Percentiles rank a stretch among this genome's conserved stretches.
Evolutionary conservation across 2,113 vertebrate genomes (phyloP).

Genomic region (Tylochromis polylepis): DNA sequence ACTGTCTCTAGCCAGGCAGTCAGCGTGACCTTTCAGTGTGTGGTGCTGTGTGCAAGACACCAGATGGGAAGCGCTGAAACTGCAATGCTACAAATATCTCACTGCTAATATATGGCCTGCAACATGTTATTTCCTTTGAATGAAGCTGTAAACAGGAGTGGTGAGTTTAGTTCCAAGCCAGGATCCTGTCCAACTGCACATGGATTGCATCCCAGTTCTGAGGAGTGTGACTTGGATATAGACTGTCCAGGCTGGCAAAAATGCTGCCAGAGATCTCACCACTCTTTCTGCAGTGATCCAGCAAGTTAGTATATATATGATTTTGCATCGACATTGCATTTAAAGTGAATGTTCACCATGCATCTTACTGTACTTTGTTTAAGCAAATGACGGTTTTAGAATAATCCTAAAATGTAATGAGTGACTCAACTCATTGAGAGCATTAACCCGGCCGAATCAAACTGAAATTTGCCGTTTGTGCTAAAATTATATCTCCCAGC

Average conservation of each 20-base stretch:
- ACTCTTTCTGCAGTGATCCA: slow-evolving; percentile 52
- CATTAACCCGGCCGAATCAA: neutral
- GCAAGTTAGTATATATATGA: slow-evolving; percentile 53
- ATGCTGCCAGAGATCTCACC: slow-evolving; percentile 75
- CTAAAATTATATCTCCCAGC: neutral
- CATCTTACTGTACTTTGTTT: neutral
- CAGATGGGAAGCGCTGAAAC: slow-evolving; percentile 39
- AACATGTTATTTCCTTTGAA: slow-evolving; percentile 52
- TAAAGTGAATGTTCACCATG: neutral
- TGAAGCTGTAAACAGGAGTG: slow-evolving; percentile 75
- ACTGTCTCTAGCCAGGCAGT: neutral
- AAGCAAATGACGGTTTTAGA: neutral
- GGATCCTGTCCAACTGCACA: slow-evolving; percentile 75
- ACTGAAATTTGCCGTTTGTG: neutral
- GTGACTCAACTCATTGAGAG: neutral
- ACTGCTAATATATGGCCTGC: slow-evolving; percentile 30
- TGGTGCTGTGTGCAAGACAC: slow-evolving; percentile 20
- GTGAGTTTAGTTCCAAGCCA: slow-evolving; percentile 77
- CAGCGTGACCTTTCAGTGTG: slow-evolving; percentile 15
- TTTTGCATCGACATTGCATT: neutral
- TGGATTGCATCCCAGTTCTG: neutral
- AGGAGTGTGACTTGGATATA: slow-evolving; percentile 73
- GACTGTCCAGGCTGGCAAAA: slow-evolving; percentile 87
- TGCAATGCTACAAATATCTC: slow-evolving; percentile 1
- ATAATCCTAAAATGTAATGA: neutral